phyloP scores from a whole-genome alignment of 2,113 vertebrate species.

The Mixornis gularis region DNA sequence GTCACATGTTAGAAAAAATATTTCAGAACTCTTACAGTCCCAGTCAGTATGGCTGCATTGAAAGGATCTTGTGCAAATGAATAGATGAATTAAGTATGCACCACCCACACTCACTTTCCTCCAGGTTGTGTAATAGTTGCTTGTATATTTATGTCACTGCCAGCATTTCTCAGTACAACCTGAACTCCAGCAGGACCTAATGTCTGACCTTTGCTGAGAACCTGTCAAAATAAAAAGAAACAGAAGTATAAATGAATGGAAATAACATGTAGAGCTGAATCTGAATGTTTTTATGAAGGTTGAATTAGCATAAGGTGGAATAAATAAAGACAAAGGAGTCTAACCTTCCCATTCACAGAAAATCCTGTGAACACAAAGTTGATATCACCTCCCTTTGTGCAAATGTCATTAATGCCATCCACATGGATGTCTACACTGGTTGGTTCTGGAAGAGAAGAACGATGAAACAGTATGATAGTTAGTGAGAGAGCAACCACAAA shows the following conservation, averaged over 20 bases:
- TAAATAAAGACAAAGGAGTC: not conserved
- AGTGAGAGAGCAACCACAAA: not conserved
- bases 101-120: conserved; percentile 84
- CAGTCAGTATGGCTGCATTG: not conserved
- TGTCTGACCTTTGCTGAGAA: conserved; percentile 89
- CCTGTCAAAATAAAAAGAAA: conserved; percentile 69
- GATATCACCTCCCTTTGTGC: conserved; percentile 95
- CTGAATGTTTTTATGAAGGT: not conserved
- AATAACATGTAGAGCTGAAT: not conserved
- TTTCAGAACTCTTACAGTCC: not conserved
- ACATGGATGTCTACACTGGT: conserved; percentile 91
- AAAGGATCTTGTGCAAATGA: not conserved
- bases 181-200: conserved; percentile 89
- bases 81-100: not conserved
- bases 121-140: conserved; percentile 82
- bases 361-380: conserved; percentile 97
- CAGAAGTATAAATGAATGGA: not conserved
- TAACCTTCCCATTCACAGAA: conserved; percentile 89
- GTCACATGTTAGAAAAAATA: not conserved
- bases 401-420: conserved; percentile 92
- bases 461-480: not conserved
- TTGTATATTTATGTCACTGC: conserved; percentile 80
- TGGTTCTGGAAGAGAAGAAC: conserved; percentile 76
- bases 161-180: conserved; percentile 79
- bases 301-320: not conserved